A percentile compares a stretch with the other conserved stretches of the same genome.
These are phyloP conservation scores for Ptychodera flava DNA, from an alignment of 35 echinoderm and acorn worm genomes.

Conservation along the genomic window DNA sequence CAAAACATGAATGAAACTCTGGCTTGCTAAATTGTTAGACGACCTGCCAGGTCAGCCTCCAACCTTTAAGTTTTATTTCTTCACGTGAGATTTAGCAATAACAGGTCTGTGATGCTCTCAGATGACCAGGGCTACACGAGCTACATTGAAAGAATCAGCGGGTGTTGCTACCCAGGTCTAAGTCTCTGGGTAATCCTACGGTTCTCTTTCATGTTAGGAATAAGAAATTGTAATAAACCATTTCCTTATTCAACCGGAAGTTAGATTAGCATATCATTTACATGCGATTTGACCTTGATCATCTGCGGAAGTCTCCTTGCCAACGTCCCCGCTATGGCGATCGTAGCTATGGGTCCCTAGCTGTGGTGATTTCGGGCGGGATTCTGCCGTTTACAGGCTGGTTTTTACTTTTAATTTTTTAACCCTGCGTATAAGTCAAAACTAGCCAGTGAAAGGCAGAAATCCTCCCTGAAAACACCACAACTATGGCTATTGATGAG, in stretches of 20 bases:
- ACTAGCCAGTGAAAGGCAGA: too few relatives aligned
- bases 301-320: slow-evolving; percentile 84
- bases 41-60: not conserved
- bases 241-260: too few relatives aligned
- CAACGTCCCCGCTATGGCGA: slow-evolving; percentile 84
- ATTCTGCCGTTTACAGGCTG: too few relatives aligned
- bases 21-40: slow-evolving; percentile 27
- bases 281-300: too few relatives aligned
- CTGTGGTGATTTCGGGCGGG: too few relatives aligned
- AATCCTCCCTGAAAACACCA: too few relatives aligned
- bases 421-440: too few relatives aligned
- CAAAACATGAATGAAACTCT: slow-evolving; percentile 22
- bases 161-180: slow-evolving; percentile 15
- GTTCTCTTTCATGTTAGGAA: slow-evolving; percentile 33
- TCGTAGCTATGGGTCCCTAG: too few relatives aligned
- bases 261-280: too few relatives aligned
- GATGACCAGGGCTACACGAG: slow-evolving; percentile 80
- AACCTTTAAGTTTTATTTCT: slow-evolving; percentile 8
- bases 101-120: slow-evolving; percentile 94
- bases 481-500: too few relatives aligned
- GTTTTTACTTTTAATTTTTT: too few relatives aligned
- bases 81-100: slow-evolving; percentile 30
- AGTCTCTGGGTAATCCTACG: slow-evolving; percentile 51
- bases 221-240: slow-evolving; percentile 74
- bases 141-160: slow-evolving; percentile 42